These are phyloP conservation scores for Agapornis canus DNA, from an alignment of 2,797 vertebrate genomes.

Conservation along the genomic window DNA sequence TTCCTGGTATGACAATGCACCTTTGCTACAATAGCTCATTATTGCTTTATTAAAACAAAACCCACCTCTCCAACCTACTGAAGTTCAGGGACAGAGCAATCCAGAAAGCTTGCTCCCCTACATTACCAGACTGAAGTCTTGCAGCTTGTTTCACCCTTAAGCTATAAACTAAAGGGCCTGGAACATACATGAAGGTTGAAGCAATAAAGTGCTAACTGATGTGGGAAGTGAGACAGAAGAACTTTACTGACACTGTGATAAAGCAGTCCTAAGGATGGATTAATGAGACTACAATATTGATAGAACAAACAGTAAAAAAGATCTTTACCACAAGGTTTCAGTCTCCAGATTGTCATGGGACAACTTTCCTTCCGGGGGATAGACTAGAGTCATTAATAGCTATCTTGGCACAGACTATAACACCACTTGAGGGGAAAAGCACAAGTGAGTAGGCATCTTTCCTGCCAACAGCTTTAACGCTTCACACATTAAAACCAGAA, in stretches of 20 bases:
- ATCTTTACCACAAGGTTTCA: neutral
- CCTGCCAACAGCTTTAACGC: neutral
- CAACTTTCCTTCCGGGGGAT: neutral
- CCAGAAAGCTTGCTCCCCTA: neutral
- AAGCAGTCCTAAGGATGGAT: neutral
- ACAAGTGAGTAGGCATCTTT: neutral
- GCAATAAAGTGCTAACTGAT: conserved; percentile 73
- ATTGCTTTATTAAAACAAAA: conserved; percentile 63
- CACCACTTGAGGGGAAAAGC: neutral
- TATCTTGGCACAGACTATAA: neutral
- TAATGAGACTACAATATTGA: neutral
- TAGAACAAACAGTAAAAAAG: neutral
- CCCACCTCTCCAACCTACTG: neutral
- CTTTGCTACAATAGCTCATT: conserved; percentile 54
- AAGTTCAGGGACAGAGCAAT: conserved; percentile 19
- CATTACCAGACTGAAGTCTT: conserved; percentile 2
- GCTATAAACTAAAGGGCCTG: conserved; percentile 44
- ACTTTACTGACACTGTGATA: neutral
- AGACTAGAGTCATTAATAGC: neutral
- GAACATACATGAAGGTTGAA: conserved; percentile 42
- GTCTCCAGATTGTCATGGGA: conserved; percentile 54
- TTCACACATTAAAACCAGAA: neutral
- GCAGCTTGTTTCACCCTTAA: conserved; percentile 13
- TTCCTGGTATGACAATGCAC: conserved; percentile 39
- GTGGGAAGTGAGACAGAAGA: neutral